Conservation (phyloP, 2,888 invertebrate species). For the Achlya flavicornis region DNA sequence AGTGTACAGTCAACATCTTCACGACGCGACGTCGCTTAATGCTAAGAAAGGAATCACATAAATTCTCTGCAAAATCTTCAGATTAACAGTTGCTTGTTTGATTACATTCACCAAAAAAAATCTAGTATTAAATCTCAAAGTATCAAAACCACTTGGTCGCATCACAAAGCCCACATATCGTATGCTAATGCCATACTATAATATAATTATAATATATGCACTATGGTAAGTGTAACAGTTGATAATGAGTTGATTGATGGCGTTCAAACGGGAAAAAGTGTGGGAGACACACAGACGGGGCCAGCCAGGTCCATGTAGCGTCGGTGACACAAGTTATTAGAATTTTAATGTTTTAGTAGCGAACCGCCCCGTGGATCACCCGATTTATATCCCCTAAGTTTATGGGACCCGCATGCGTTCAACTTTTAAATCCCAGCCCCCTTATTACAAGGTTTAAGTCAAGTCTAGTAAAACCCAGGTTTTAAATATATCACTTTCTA, state of each 20-base stretch:
- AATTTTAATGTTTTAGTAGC: background rate
- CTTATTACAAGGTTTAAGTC: too few species aligned
- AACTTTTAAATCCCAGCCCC: too few species aligned
- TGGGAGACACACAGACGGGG: slow-evolving; percentile 49
- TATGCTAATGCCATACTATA: slow-evolving; percentile 58
- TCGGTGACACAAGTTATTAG: background rate
- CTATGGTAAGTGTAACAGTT: slow-evolving; percentile 48
- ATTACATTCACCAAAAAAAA: too few species aligned
- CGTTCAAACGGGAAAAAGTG: slow-evolving; percentile 41
- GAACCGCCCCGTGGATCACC: too few species aligned
- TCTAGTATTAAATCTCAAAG: slow-evolving; percentile 4
- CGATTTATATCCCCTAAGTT: too few species aligned
- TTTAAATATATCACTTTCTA: too few species aligned
- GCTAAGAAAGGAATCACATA: background rate
- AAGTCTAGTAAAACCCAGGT: too few species aligned
- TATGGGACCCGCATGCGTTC: too few species aligned
- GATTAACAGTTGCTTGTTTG: too few species aligned
- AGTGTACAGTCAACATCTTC: too few species aligned
- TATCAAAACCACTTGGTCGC: slow-evolving; percentile 31
- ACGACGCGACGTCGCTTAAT: too few species aligned
- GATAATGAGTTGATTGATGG: slow-evolving; percentile 72
- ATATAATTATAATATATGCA: slow-evolving; percentile 73
- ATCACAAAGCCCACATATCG: slow-evolving; percentile 24
- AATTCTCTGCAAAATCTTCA: background rate
- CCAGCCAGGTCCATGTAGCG: background rate